phyloP scores from a whole-genome alignment of 2,888 invertebrate genomes.

The Drepana falcataria region DNA sequence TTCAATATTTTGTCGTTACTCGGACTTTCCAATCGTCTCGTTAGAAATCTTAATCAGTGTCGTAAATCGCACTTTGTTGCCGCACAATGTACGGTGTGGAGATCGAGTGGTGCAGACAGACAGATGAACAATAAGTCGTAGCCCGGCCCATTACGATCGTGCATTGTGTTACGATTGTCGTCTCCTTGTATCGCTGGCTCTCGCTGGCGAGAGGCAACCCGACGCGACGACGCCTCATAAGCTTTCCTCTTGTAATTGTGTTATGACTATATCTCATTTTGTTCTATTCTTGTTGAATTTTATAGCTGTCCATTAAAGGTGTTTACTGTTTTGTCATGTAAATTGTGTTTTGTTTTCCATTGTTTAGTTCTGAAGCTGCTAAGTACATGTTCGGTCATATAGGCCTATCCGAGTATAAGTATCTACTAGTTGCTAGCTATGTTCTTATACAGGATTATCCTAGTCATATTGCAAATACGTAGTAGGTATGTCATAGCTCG shows the following conservation, averaged over 20 bases:
- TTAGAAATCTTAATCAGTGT: conserved; percentile 27
- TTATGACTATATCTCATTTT: conserved; percentile 27
- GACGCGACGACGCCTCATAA: conserved; percentile 30
- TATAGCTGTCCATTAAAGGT: background rate
- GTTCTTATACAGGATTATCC: too few relatives aligned
- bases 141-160: conserved; percentile 37
- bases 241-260: conserved; percentile 28
- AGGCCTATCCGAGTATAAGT: too few relatives aligned
- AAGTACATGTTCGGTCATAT: too few relatives aligned
- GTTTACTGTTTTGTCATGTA: background rate
- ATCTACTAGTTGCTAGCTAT: too few relatives aligned
- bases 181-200: conserved; percentile 29
- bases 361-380: too few relatives aligned
- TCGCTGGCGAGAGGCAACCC: conserved; percentile 15
- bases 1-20: conserved; percentile 15
- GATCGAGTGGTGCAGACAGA: conserved; percentile 20
- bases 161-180: conserved; percentile 38
- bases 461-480: too few relatives aligned
- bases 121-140: conserved; percentile 42
- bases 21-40: conserved; percentile 7
- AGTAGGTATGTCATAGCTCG: too few relatives aligned
- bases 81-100: conserved; percentile 18
- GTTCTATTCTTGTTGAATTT: conserved; percentile 10
- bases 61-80: conserved; percentile 28
- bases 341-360: too few relatives aligned